Base-by-base conservation (phyloP, 2,888 invertebrate species). In the Drosophila tanythrix region DNA sequence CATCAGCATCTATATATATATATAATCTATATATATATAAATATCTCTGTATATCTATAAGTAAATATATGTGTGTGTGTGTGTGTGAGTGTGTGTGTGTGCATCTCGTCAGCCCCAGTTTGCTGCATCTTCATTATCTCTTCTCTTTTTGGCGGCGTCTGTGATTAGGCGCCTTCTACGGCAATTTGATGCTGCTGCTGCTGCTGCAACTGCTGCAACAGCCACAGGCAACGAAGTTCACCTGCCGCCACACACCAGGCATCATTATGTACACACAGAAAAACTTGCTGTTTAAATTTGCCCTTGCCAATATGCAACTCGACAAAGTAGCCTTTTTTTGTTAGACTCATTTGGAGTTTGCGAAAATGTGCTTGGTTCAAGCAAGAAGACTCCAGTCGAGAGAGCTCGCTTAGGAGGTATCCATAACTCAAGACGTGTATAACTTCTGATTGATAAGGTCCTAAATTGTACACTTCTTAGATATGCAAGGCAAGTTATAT, bases 121-220 rank as follows among this genome's bases (percentile, higher is more conserved):
- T 31, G 61, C 65, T 10, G 52, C 57, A 40, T 40, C 56, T 40
- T 13, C 71, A 61, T 60, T 38, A 74, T 43, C 29, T 56, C 46
- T 60, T 29, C 27, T 38, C 25, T 13, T 15, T 80, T 59, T 70
- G 88, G 74, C 86, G 74, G 74, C 70, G 70, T 80, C 84, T 84
- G 84, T 84, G 84, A 84, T 84, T 88, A 88, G 87, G 56, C 65
- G 57, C 48, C 55, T 61, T 74, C 64, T 74, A 71, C 46, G 61
- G 79, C 82, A 79, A 88, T 85, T 83, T 82, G 61, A 48, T 8
- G 74, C 40, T 27, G 62, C 13, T 35, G 63, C 38, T 43, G 61
- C 60, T 38, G 64, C 60, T n/a, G 36, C 25, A 25, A 25, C 43
- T 36, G 68, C 55, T 43, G 43, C 33, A 57, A 55, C 43, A 70